Conservation (phyloP, 2,113 vertebrate species). For the Verasper variegatus region DNA sequence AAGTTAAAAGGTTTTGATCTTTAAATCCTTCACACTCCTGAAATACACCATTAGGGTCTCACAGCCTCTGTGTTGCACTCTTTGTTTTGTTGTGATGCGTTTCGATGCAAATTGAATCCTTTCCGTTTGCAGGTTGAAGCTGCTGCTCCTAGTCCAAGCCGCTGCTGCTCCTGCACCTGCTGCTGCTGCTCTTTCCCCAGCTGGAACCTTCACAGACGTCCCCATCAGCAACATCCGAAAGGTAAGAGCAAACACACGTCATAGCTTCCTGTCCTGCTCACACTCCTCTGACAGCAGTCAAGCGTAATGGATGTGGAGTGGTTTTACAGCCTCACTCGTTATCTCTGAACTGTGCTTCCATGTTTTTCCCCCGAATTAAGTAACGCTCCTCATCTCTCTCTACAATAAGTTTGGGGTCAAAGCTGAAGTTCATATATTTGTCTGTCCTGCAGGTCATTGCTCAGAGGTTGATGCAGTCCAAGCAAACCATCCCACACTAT, state of each 20-base stretch:
- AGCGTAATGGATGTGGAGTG: too few species aligned
- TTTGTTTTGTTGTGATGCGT: background rate
- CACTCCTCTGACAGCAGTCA: background rate
- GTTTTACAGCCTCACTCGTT: too few species aligned
- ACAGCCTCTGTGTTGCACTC: background rate
- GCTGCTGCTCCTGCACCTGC: slow-evolving; percentile 64
- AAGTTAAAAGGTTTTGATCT: too few species aligned
- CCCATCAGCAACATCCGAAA: slow-evolving; percentile 95
- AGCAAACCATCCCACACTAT: slow-evolving; percentile 99
- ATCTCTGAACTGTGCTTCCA: slow-evolving; percentile 20
- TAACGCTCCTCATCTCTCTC: slow-evolving; percentile 11
- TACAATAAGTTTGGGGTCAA: slow-evolving; percentile 32
- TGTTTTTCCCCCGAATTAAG: slow-evolving; percentile 23
- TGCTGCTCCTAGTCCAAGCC: slow-evolving; percentile 54
- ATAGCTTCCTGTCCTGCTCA: background rate
- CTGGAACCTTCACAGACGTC: slow-evolving; percentile 93
- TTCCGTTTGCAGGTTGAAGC: slow-evolving; percentile 37
- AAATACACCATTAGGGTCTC: too few species aligned
- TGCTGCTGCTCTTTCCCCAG: slow-evolving; percentile 75
- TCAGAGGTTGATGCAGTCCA: slow-evolving; percentile 96
- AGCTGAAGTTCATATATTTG: slow-evolving; percentile 35
- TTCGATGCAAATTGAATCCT: slow-evolving; percentile 4
- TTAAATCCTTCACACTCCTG: too few species aligned
- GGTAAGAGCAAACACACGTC: slow-evolving; percentile 78
- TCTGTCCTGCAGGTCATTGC: slow-evolving; percentile 90